Conservation (phyloP, 2,113 vertebrate genomes). For the Hystrix brachyura region DNA sequence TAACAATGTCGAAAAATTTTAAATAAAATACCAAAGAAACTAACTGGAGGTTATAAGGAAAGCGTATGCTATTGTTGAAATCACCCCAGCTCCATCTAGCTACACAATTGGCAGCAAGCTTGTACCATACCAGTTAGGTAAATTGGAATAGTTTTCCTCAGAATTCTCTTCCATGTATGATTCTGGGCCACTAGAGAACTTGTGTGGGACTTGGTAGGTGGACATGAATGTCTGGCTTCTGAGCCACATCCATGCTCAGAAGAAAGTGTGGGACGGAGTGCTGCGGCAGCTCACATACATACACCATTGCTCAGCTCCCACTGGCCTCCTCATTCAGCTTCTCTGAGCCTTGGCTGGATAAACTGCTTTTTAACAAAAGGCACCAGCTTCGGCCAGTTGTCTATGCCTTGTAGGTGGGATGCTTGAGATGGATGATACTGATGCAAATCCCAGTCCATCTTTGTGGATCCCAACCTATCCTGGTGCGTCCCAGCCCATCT, state of each 20-base stretch:
- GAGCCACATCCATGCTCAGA: not conserved
- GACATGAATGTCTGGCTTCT: not conserved
- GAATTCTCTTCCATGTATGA: not conserved
- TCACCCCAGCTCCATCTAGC: not conserved
- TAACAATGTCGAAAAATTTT: not conserved
- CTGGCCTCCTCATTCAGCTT: not conserved
- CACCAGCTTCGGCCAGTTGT: not conserved
- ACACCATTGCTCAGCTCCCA: accelerated
- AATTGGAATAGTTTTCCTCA: not conserved
- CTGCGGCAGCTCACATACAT: not conserved
- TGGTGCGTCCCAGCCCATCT: not conserved
- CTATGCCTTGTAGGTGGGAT: accelerated
- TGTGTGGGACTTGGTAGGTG: not conserved
- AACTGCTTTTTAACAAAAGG: not conserved
- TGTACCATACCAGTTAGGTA: not conserved
- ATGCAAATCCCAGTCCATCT: accelerated
- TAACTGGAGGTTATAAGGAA: not conserved
- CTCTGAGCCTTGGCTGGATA: not conserved
- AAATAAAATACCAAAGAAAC: not conserved
- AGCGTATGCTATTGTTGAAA: not conserved
- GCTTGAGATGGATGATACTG: not conserved
- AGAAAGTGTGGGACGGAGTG: not conserved
- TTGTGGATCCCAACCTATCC: not conserved
- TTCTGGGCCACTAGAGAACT: not conserved
- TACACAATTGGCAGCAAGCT: not conserved